These are phyloP conservation scores for Drosophila setifemur DNA, from an alignment of 1,140 invertebrate genomes.

Conservation along the genomic window DNA sequence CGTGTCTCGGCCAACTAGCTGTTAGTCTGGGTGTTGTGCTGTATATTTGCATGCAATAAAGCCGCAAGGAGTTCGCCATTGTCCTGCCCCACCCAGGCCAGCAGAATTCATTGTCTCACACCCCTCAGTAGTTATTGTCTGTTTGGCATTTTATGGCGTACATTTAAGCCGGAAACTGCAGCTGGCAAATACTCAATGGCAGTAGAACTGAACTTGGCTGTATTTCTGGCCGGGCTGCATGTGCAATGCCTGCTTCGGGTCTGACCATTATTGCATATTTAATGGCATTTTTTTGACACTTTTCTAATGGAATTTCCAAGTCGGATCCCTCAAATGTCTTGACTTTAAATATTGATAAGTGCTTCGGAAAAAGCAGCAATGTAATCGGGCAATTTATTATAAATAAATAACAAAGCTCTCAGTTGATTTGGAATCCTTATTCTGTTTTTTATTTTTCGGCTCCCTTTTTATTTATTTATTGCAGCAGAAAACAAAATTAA, in stretches of 20 bases:
- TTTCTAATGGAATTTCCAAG: conserved; percentile 49
- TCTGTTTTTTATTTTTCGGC: not conserved
- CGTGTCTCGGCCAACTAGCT: conserved; percentile 69
- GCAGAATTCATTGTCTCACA: conserved; percentile 18
- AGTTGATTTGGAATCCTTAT: conserved; percentile 24
- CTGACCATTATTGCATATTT: conserved; percentile 67
- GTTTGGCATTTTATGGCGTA: conserved; percentile 54
- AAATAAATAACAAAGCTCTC: conserved; percentile 51
- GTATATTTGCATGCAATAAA: conserved; percentile 68
- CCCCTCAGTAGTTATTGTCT: conserved; percentile 46
- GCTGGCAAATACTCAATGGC: conserved; percentile 41
- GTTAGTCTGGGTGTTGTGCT: conserved; percentile 21
- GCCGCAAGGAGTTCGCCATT: conserved; percentile 51
- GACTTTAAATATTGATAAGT: conserved; percentile 45
- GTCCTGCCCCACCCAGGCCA: not conserved
- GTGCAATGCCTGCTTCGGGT: conserved; percentile 33
- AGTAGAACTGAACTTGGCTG: conserved; percentile 1
- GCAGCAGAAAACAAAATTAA: conserved; percentile 54
- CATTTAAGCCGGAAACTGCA: conserved; percentile 43
- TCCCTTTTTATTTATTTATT: conserved; percentile 53
- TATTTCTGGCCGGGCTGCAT: conserved; percentile 16
- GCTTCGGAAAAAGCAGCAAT: conserved; percentile 14
- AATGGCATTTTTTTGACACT: conserved; percentile 56
- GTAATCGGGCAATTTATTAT: conserved; percentile 57
- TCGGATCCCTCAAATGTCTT: not conserved